phyloP scores from a whole-genome alignment of 2,797 vertebrate species.

The Artibeus jamaicensis region DNA sequence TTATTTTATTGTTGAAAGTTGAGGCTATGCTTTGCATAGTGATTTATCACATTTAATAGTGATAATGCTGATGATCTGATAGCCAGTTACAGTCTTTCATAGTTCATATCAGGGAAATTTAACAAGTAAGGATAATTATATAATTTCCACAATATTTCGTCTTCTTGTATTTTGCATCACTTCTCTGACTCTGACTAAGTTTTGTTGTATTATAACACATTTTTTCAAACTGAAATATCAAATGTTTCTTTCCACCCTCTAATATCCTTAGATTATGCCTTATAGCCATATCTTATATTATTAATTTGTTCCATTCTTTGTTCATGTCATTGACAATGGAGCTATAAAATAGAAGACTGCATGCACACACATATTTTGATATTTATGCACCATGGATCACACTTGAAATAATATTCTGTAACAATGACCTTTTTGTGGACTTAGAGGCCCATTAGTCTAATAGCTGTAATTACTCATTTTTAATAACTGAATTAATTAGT shows the following conservation, averaged over 20 bases:
- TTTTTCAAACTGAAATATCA: background rate
- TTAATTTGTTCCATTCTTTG: background rate
- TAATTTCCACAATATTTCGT: background rate
- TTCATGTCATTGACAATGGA: background rate
- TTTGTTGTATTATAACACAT: background rate
- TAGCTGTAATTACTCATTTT: slow-evolving; percentile 72
- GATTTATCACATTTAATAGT: background rate
- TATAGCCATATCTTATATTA: background rate
- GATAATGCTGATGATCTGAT: background rate
- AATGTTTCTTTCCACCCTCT: background rate
- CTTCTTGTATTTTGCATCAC: background rate
- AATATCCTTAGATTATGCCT: background rate
- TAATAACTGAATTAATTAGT: slow-evolving; percentile 53
- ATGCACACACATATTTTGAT: background rate
- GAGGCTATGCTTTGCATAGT: background rate
- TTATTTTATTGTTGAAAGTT: background rate
- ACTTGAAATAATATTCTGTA: slow-evolving; percentile 30
- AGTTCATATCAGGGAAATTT: background rate
- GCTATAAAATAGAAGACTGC: background rate
- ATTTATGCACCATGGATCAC: background rate
- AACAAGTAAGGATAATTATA: background rate
- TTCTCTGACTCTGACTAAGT: background rate
- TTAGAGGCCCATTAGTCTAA: slow-evolving; percentile 56
- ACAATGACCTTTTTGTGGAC: slow-evolving; percentile 26
- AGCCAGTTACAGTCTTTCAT: background rate